Base-by-base conservation (phyloP, 2,113 vertebrate species). In the Peromyscus leucopus region DNA sequence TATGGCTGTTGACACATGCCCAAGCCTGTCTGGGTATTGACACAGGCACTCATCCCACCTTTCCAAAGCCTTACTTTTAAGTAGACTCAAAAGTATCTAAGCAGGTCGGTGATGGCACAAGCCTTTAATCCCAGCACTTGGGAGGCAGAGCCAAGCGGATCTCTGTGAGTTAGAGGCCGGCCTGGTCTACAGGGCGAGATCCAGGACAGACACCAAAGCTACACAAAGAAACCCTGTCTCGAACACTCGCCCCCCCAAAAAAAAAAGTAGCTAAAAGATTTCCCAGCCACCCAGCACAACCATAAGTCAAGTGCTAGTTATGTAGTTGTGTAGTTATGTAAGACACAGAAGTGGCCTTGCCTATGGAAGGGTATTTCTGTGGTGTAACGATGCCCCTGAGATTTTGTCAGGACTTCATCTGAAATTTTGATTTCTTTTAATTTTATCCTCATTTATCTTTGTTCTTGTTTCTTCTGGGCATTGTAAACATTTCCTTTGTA, bases 401-500 rank as follows among this genome's bases (percentile, higher is more conserved):
- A 26, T 31, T 12, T 31, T 90, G 79, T 90, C 22, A 76, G 75
- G 16, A 82, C 76, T 93, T 88, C 2, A 67, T 46, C 33, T 84
- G 69, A 94, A 90, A 39, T 69, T 63, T 59, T 67, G 31, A 3
- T 4, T 91, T 90, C 61, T 31, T 90, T 85, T 13, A 8, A 17
- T 67, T 39, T 83, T 36, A 10, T 8, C 72, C 22, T 11, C 67
- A 26, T n/a, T 71, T 86, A 9, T 2, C 13, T 17, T 0, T 15
- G 28, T 57, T 17, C 16, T 69, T 39, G 24, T 74, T 91, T 51
- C 21, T 85, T 15, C 17, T 55, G 1, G 33, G 69, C 78, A 91
- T 39, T 61, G 36, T 78, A 59, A 89, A 89, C 31, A 80, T 42
- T 90, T 93, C 11, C 36, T 89, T 71, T 93, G 26, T 61, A 92